Base-by-base conservation (phyloP, 1,140 invertebrate genomes). In the Meloidogyne chitwoodi region DNA sequence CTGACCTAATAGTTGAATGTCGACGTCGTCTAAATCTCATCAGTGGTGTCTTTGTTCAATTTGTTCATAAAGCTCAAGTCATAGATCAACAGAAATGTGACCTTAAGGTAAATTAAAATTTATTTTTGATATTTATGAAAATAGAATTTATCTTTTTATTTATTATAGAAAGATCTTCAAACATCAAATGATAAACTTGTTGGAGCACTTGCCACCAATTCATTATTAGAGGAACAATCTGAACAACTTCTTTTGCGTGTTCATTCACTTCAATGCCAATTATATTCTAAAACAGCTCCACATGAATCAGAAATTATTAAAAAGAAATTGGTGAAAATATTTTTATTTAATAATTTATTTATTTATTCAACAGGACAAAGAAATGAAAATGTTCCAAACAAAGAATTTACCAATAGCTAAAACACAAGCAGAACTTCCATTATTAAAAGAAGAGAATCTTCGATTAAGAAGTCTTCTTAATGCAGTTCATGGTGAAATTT, bases 21-120 rank as follows among this genome's bases (percentile, higher is more conserved):
- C 89, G 92, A 44, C 91, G 92, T 83, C 92, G 92, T 88, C 91
- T 93, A 88, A 92, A 92, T 64, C 91, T 91, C 5, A 88, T 94
- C 10, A 92, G 92, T 85, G 92, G 92, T 63, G 92, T 92, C 83
- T 94, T 93, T 89, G 92, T 93, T 69, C 93, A 93, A 88, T 89
- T 82, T 44, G 48, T 67, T 64, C 80, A 73, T 1, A 81, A 68
- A 41, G 48, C 19, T 19, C 79, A 79, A 81, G 14, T 56, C 0
- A 4, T 83, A 24, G 64, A 22, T 12, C 70, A 77, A 24, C 78
- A 79, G 68, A 79, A 79, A 38, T 24, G 11, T 24, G 14, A 34
- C 8, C 27, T 79, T 34, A 66, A 79, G 68, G 71, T 76, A 72
- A 8, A 64, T 24, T 12, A 65, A 24, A 38, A n/a, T n/a, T n/a